Evolutionary conservation across 2,797 vertebrate species (phyloP).

Genomic region (Chiloscyllium punctatum): DNA sequence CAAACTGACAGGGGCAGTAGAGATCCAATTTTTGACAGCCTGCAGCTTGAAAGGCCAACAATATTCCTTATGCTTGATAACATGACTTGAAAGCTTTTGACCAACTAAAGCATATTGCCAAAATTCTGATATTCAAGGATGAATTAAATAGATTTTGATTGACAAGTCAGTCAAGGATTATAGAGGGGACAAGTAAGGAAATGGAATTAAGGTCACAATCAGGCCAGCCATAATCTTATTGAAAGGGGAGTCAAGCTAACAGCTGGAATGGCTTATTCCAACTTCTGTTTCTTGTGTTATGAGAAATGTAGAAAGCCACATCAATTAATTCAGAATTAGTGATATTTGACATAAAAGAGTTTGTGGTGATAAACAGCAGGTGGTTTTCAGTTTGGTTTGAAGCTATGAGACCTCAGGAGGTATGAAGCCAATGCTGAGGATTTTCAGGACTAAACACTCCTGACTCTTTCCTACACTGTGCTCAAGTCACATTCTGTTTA

Average conservation of each 20-base stretch:
- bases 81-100: neutral
- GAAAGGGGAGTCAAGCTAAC: neutral
- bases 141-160: neutral
- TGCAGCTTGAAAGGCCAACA: neutral
- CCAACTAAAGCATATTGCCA: neutral
- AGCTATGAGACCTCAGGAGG: neutral
- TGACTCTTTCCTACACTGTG: neutral
- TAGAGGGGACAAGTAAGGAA: neutral
- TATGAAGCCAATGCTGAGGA: neutral
- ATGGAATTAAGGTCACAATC: neutral
- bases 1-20: neutral
- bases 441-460: neutral
- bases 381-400: neutral
- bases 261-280: too few relatives aligned
- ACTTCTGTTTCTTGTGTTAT: neutral
- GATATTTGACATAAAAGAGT: neutral
- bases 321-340: neutral
- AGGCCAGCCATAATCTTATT: neutral
- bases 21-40: neutral
- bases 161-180: neutral
- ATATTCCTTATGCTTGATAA: neutral
- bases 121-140: neutral
- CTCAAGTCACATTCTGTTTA: neutral
- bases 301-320: neutral
- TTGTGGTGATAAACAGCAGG: neutral